Percentiles rank a stretch among this genome's conserved stretches.
phyloP scores from a whole-genome alignment of 2,113 vertebrate species.

The Ammospiza nelsoni region DNA sequence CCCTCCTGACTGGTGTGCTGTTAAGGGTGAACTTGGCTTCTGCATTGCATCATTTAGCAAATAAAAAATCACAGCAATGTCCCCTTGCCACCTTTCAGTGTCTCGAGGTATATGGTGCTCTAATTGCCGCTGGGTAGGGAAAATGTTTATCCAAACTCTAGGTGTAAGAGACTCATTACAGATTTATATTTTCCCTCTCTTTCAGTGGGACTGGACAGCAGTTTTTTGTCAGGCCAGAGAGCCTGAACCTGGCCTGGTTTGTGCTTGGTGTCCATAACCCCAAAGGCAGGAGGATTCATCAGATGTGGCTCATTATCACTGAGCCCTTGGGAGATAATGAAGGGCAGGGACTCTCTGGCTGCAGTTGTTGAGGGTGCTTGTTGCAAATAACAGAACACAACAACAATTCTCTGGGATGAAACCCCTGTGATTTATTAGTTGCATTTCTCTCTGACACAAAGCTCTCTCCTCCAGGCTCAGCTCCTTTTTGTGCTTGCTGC shows the following conservation, averaged over 20 bases:
- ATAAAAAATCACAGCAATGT: not conserved
- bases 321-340: not conserved
- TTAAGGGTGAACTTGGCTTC: not conserved
- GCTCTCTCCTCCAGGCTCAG: not conserved
- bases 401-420: not conserved
- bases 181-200: not conserved
- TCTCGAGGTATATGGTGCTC: not conserved
- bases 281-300: not conserved
- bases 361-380: not conserved
- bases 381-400: not conserved
- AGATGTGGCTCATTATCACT: not conserved
- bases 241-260: not conserved
- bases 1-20: not conserved
- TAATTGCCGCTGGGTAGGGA: not conserved
- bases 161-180: not conserved
- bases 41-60: not conserved
- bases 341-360: not conserved
- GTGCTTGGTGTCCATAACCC: not conserved
- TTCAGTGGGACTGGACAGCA: not conserved
- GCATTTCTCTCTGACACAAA: not conserved
- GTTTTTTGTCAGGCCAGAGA: not conserved
- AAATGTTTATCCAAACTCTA: not conserved
- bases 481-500: not conserved
- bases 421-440: not conserved
- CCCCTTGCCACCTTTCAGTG: not conserved